Conservation (phyloP, 1,140 invertebrate genomes). For the Tyrophagus putrescentiae region DNA sequence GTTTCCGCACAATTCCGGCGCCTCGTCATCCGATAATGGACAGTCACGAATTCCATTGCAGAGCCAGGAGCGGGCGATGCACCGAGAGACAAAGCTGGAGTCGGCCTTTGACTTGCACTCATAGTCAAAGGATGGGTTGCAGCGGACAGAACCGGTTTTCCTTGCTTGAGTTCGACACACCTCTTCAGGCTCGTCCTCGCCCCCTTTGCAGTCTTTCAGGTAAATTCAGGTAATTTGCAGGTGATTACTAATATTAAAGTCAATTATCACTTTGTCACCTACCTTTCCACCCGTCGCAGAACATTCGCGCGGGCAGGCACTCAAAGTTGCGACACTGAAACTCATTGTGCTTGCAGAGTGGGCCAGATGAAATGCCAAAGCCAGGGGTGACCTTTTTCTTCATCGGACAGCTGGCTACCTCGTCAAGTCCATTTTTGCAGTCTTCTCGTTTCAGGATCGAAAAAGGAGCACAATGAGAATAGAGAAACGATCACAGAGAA, state of each 20-base stretch:
- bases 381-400: conserved; percentile 31
- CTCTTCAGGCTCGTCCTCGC: conserved; percentile 30
- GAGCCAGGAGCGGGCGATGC: conserved; percentile 33
- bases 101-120: too few species aligned
- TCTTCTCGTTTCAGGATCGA: conserved; percentile 4
- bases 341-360: conserved; percentile 27
- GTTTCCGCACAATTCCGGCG: conserved; percentile 33
- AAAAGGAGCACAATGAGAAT: background rate
- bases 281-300: conserved; percentile 43
- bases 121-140: too few species aligned
- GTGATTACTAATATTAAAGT: too few species aligned
- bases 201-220: conserved; percentile 31
- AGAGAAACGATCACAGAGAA: background rate
- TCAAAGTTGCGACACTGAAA: conserved; percentile 29
- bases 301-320: conserved; percentile 26
- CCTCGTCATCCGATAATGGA: conserved; percentile 37
- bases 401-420: conserved; percentile 33
- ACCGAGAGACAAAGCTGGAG: too few species aligned
- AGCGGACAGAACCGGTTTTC: too few species aligned
- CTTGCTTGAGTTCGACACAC: background rate
- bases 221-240: too few species aligned
- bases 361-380: conserved; percentile 32
- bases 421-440: conserved; percentile 36
- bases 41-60: conserved; percentile 42
- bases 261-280: too few species aligned